Conservation (phyloP, 2,888 invertebrate genomes). For the Drosophila atripex region DNA sequence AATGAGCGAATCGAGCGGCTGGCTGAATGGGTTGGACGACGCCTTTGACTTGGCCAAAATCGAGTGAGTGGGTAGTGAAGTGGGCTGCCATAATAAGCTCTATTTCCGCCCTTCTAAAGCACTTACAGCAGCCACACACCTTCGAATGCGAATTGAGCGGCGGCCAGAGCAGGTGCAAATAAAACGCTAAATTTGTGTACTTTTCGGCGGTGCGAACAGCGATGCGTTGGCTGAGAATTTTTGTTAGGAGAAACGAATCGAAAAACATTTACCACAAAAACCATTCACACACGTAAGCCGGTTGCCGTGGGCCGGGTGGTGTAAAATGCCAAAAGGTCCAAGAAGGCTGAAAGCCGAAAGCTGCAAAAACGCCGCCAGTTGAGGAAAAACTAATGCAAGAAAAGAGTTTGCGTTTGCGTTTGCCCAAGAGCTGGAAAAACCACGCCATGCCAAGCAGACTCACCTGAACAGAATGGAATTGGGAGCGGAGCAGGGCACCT, state of each 20-base stretch:
- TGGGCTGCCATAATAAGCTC: slow-evolving; percentile 68
- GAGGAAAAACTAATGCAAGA: slow-evolving; percentile 39
- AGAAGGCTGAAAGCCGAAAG: slow-evolving; percentile 14
- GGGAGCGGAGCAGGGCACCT: slow-evolving; percentile 51
- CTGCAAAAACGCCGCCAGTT: slow-evolving; percentile 34
- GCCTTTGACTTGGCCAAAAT: slow-evolving; percentile 67
- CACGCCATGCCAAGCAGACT: slow-evolving; percentile 12
- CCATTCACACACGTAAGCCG: slow-evolving; percentile 30
- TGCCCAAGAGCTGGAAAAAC: slow-evolving; percentile 50
- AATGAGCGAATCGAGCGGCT: slow-evolving; percentile 35
- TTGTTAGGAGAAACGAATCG: slow-evolving; percentile 59
- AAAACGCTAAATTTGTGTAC: slow-evolving; percentile 76
- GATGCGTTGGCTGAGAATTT: slow-evolving; percentile 30
- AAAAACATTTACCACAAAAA: slow-evolving; percentile 77
- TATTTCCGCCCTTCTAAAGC: slow-evolving; percentile 65
- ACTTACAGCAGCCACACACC: slow-evolving; percentile 47
- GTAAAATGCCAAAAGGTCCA: slow-evolving; percentile 39
- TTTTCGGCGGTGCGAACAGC: slow-evolving; percentile 55
- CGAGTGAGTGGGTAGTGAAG: slow-evolving; percentile 6
- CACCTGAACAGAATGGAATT: slow-evolving; percentile 7
- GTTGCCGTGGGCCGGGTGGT: slow-evolving; percentile 11
- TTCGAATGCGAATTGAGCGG: slow-evolving; percentile 27
- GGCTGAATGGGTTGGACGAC: slow-evolving; percentile 35
- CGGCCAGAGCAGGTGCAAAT: slow-evolving; percentile 70
- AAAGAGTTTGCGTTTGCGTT: slow-evolving; percentile 47